Conservation (phyloP, 2,797 vertebrate species). For the Alfaro cultratus region DNA sequence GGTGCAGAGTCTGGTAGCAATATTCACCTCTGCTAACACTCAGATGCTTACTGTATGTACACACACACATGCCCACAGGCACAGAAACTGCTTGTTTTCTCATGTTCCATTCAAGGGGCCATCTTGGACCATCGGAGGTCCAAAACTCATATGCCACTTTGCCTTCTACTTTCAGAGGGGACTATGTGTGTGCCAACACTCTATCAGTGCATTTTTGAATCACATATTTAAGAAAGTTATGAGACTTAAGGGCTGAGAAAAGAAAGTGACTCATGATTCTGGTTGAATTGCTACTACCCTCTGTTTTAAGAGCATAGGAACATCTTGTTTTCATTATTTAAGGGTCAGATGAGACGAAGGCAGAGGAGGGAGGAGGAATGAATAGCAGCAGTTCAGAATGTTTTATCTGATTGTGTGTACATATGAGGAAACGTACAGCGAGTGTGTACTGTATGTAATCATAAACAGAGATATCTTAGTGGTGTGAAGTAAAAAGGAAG, state of each 20-base stretch:
- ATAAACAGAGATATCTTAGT: conserved; percentile 40
- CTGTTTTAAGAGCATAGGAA: conserved; percentile 68
- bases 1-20: conserved; percentile 74
- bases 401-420: conserved; percentile 58
- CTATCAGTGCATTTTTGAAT: conserved; percentile 61
- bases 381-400: conserved; percentile 54
- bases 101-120: conserved; percentile 27
- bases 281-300: conserved; percentile 59
- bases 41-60: conserved; percentile 37
- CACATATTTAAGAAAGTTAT: conserved; percentile 77
- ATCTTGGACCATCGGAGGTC: conserved; percentile 24
- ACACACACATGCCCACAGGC: conserved; percentile 27
- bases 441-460: conserved; percentile 46
- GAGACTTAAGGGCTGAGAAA: conserved; percentile 44
- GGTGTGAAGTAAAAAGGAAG: conserved; percentile 43
- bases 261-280: background rate
- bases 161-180: conserved; percentile 16
- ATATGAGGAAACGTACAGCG: conserved; percentile 15
- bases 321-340: conserved; percentile 84
- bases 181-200: conserved; percentile 33
- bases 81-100: conserved; percentile 27
- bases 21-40: conserved; percentile 47
- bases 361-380: conserved; percentile 39
- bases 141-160: conserved; percentile 22
- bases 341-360: conserved; percentile 40